Evolutionary conservation across 1,140 invertebrate species (phyloP).

Genomic region (Berghia stephanieae): DNA sequence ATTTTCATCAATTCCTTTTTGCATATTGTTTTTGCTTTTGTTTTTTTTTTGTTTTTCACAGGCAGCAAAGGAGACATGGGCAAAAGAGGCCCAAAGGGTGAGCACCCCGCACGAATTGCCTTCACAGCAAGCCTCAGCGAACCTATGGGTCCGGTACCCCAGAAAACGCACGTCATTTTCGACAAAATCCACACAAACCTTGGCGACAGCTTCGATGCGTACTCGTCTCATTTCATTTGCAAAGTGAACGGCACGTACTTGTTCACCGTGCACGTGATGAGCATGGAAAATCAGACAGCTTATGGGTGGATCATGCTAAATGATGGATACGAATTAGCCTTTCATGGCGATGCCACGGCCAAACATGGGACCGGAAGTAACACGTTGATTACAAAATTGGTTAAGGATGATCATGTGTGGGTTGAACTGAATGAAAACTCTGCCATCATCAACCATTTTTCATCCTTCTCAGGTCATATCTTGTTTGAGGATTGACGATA

Average conservation of each 20-base stretch:
- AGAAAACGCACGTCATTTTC: constrained; percentile 62
- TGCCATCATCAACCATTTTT: constrained; percentile 62
- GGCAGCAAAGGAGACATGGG: constrained; percentile 50
- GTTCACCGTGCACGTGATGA: constrained; percentile 61
- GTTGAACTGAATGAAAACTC: constrained; percentile 62
- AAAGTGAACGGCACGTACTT: constrained; percentile 64
- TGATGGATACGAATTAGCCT: constrained; percentile 58
- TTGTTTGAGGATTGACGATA: constrained; percentile 49
- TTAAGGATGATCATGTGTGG: constrained; percentile 62
- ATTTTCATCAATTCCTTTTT: too few relatives aligned
- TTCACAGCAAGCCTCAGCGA: constrained; percentile 61
- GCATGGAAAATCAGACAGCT: constrained; percentile 57
- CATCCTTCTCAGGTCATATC: constrained; percentile 64
- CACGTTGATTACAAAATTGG: constrained; percentile 58
- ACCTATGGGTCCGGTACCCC: constrained; percentile 60
- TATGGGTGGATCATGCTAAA: constrained; percentile 66
- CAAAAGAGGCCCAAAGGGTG: constrained; percentile 42
- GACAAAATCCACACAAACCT: constrained; percentile 62
- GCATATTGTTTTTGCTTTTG: too few relatives aligned
- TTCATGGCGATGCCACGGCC: constrained; percentile 61
- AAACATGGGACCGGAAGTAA: constrained; percentile 64
- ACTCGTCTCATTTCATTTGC: constrained; percentile 64
- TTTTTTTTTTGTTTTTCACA: constrained; percentile 33
- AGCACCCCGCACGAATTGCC: constrained; percentile 48
- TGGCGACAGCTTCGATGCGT: constrained; percentile 60